Base-by-base conservation (phyloP, 2,797 vertebrate species). In the Adrianichthys oophorus region DNA sequence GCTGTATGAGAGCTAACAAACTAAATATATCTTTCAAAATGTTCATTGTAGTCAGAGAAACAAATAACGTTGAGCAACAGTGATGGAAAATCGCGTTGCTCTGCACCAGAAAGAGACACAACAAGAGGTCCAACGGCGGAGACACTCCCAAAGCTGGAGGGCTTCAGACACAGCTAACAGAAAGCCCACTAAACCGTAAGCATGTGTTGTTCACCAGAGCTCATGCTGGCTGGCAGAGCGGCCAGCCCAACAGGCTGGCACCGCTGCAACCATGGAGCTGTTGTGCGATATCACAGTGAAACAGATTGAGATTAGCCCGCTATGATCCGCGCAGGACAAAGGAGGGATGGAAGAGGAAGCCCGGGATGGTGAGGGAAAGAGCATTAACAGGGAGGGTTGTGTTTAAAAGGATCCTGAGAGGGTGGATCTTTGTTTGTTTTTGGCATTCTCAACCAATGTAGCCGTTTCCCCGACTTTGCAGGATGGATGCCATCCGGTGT, bases 241-340 rank as follows among this genome's bases (percentile, higher is more conserved):
- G 15, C 18, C 48, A 53, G 64, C 69, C 86, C 72, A 63, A 61
- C 42, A 47, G 68, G 65, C 76, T 86, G 82, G 85, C 78, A 56
- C 60, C 1, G 17, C 55, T 5, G 69, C 65, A 19, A 76, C 79
- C 56, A 76, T 59, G 64, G 76, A 74, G 70, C 72, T 48, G 76
- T 60, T 84, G 81, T 87, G 77, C 78, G 75, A 82, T 91, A 92
- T 91, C 89, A 64, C 84, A 75, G 63, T 3, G 48, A 89, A 91
- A 89, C 89, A 92, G 87, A 87, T 72, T 85, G 86, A 89, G 88
- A 92, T 89, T 90, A 87, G 77, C 76, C 66, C 64, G 72, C 76
- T 71, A 71, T 81, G 80, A 86, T 87, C 83, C 87, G 84, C 67
- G 75, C 74, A 83, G 72, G 72, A 70, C 75, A 61, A 72, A 58